Evolutionary conservation across 2,113 vertebrate species (phyloP), one percentile per base, ranked within the genome.

Genomic region (Prionailurus bengalensis): DNA sequence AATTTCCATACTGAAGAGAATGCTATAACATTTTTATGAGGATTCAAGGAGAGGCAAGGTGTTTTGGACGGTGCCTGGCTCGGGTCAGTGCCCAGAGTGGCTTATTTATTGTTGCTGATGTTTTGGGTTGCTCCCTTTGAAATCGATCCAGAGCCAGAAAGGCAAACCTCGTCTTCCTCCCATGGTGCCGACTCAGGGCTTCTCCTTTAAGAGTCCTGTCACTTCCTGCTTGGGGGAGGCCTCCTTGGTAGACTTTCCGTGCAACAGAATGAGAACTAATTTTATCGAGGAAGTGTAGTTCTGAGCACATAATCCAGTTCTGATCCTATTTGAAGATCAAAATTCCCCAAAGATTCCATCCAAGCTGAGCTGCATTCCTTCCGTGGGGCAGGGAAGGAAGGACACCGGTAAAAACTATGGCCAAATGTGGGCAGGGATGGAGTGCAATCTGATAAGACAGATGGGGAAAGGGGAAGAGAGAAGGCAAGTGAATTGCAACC

Each of bases 271-370:
- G 66, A 42, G 33, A 66, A 71, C 33, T 31, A 33, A 91, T 97
- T 97, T 95, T 94, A 96, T 89, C 96, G 84, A 95, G 95, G 84
- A 97, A 98, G 89, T 83, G 63, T 97, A 73, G 1, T 97, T 96
- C 97, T 94, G 73, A 83, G 82, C 45, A 94, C 81, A 94, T 93
- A 97, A 99, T 97, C 92, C 95, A 88, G 92, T 95, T 93, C 84
- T 95, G 90, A 97, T 94, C 76, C 89, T 97, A 90, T 81, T 14
- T 76, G 76, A 96, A 91, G 66, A 93, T 74, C 14, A 87, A 65
- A 81, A 78, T 15, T 0, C 55, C 55, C 73, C 71, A 93, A 1
- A 51, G 95, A 17, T 88, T 80, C 80, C 92, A 94, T 95, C 70
- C 76, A 76, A 95, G 74, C 84, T 2, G 74, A 91, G 66, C 71